phyloP scores from a whole-genome alignment of 2,113 vertebrate species.

The Dipodomys spectabilis region DNA sequence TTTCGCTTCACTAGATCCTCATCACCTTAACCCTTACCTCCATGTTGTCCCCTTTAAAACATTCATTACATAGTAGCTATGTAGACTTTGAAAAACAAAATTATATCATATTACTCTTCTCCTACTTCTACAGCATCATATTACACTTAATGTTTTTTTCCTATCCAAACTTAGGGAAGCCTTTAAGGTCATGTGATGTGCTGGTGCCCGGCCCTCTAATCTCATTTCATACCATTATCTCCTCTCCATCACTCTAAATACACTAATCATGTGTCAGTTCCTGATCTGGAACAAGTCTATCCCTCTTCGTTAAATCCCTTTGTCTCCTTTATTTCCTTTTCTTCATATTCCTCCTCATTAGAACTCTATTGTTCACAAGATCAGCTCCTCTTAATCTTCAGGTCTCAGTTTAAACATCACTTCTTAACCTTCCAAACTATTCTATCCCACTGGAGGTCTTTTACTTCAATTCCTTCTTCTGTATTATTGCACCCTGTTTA shows the following conservation, averaged over 20 bases:
- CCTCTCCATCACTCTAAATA: constrained; percentile 24
- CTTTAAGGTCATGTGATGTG: not conserved
- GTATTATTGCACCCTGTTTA: not conserved
- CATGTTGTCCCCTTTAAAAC: not conserved
- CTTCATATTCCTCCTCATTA: not conserved
- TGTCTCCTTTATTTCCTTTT: not conserved
- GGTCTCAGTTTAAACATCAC: constrained; percentile 15
- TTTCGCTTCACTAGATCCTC: not conserved
- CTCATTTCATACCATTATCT: not conserved
- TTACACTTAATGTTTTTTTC: not conserved
- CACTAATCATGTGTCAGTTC: not conserved
- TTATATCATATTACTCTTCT: not conserved
- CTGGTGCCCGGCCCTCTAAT: not conserved
- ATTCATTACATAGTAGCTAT: not conserved
- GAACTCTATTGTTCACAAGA: not conserved
- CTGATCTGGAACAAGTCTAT: not conserved
- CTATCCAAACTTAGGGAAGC: not conserved
- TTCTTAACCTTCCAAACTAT: constrained; percentile 21
- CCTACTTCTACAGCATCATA: not conserved
- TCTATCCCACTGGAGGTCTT: not conserved
- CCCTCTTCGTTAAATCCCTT: not conserved
- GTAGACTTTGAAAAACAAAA: not conserved
- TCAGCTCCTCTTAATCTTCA: constrained; percentile 22
- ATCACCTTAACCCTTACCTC: not conserved
- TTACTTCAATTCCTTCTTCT: not conserved